phyloP scores from a whole-genome alignment of 2,888 invertebrate species.

The Notodonta ziczac region DNA sequence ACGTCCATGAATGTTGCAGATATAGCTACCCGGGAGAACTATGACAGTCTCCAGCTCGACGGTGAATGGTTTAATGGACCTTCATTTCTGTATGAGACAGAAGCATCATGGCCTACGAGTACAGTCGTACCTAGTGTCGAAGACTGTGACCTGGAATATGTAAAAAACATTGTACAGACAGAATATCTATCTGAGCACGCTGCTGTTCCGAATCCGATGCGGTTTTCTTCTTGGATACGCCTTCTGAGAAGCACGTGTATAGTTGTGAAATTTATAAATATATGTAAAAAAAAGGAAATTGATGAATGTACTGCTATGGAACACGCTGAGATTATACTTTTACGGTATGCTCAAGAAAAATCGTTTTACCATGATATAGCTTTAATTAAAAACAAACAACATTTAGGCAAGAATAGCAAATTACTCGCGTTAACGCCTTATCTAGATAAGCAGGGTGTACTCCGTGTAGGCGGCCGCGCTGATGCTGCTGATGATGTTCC shows the following conservation, averaged over 20 bases:
- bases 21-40: conserved; percentile 13
- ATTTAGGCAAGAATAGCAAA: too few relatives aligned
- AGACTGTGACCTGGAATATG: neutral
- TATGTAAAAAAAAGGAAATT: too few relatives aligned
- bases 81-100: conserved; percentile 4
- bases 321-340: too few relatives aligned
- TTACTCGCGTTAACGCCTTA: too few relatives aligned
- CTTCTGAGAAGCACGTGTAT: neutral
- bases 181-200: neutral
- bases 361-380: too few relatives aligned
- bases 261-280: too few relatives aligned
- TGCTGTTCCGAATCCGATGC: conserved; percentile 6
- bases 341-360: too few relatives aligned
- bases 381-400: too few relatives aligned
- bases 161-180: conserved; percentile 1
- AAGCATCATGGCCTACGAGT: conserved; percentile 4
- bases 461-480: too few relatives aligned
- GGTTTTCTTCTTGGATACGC: conserved; percentile 11
- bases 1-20: conserved; percentile 33
- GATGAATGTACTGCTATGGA: too few relatives aligned
- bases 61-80: conserved; percentile 11
- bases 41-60: neutral
- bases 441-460: too few relatives aligned
- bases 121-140: neutral
- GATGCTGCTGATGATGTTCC: too few relatives aligned